Evolutionary conservation across 2,113 vertebrate genomes (phyloP).

Genomic region (Sinosuthora webbiana): DNA sequence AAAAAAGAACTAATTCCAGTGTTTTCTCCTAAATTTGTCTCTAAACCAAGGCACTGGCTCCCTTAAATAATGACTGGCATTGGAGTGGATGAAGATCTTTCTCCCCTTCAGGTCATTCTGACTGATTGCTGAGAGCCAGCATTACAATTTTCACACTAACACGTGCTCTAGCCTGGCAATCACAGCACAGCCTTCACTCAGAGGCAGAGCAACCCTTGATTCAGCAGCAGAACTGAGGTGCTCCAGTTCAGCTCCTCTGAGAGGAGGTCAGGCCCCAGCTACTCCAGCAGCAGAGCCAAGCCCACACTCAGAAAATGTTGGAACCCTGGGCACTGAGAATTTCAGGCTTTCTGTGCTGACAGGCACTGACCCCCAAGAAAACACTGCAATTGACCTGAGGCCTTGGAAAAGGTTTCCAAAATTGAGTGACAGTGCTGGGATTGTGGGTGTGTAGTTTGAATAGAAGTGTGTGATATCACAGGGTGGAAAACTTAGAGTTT

Average conservation of each 20-base stretch:
- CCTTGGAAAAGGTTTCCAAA: no score
- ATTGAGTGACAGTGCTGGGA: no score
- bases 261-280: neutral
- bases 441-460: no score
- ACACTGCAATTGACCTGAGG: no score
- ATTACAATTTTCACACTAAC: neutral
- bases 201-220: neutral
- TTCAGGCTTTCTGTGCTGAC: no score
- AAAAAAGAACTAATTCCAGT: neutral
- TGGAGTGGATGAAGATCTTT: neutral
- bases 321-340: no score
- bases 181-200: neutral
- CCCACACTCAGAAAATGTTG: fast-evolving
- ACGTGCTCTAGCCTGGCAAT: fast-evolving
- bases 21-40: neutral
- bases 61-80: neutral
- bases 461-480: no score
- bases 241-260: neutral
- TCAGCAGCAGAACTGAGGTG: neutral
- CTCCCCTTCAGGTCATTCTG: neutral
- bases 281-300: neutral
- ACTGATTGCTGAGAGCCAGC: neutral
- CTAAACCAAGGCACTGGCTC: neutral
- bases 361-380: no score
- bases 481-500: no score